A percentile compares a stretch with the other conserved stretches of the same genome.
Conservation (phyloP, 2,113 vertebrate genomes). For the Zootoca vivipara region DNA sequence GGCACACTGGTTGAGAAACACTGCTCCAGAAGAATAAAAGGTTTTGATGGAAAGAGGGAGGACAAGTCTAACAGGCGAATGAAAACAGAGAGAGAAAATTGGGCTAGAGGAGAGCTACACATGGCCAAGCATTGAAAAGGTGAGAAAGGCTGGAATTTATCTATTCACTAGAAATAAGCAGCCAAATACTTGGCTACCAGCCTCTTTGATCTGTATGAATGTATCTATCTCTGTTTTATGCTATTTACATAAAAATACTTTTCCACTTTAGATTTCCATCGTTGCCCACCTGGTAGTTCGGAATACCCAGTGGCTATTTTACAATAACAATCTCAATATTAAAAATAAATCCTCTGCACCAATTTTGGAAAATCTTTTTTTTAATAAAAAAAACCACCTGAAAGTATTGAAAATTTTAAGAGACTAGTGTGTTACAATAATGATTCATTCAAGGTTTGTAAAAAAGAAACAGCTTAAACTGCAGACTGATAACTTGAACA, state of each 20-base stretch:
- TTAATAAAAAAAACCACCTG: not conserved
- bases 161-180: not conserved
- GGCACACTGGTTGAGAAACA: no score
- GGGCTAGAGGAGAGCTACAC: not conserved
- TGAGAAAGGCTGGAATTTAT: not conserved
- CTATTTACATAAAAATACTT: not conserved
- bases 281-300: not conserved
- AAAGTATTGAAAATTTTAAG: slow-evolving; percentile 20
- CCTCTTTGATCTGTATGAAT: not conserved
- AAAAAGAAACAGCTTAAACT: slow-evolving; percentile 39
- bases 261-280: not conserved
- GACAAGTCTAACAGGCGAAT: not conserved
- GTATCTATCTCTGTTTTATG: not conserved
- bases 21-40: not conserved
- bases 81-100: not conserved
- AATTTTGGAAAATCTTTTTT: slow-evolving; percentile 2
- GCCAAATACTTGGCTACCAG: not conserved
- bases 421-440: slow-evolving; percentile 24
- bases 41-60: not conserved
- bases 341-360: slow-evolving; percentile 33
- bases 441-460: slow-evolving; percentile 46
- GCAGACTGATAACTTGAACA: slow-evolving; percentile 59
- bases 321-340: slow-evolving; percentile 20
- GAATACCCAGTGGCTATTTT: not conserved
- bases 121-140: not conserved